Evolutionary conservation across 2,797 vertebrate species (phyloP), one percentile per base, ranked within the genome.

Genomic region (Ceyx erithaca): DNA sequence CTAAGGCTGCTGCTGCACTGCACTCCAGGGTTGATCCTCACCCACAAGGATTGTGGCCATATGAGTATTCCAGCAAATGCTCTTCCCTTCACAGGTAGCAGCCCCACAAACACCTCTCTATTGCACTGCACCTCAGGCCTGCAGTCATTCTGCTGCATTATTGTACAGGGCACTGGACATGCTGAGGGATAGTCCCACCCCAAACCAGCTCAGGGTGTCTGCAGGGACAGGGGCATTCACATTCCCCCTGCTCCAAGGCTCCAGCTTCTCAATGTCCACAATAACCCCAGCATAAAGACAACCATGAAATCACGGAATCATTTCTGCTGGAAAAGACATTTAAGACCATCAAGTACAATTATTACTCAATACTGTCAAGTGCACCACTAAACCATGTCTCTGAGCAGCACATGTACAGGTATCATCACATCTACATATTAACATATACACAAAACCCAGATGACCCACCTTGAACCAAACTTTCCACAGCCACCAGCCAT

Each of bases 191-290:
- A 2, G 14, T 12, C 40, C 49, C 8, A 26, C 25, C 2, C 15
- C 25, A 46, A 12, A 21, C 41, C 41, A 12, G 73, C 37, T 18
- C 19, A 2, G 28, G 20, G 28, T 26, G 7, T 6, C 6, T 6
- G 22, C 40, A 12, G 31, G 17, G 18, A 15, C 31, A 7, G 9
- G 9, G 1, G 4, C 0, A 6, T 35, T 23, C 45, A 2, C 9
- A 1, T 7, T 25, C 33, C 22, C 43, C 43, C n/a, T 52, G 48
- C 71, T 71, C 63, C 49, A 7, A 31, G 33, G 35, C 35, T 71
- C n/a, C 41, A 10, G 4, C 3, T 2, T 6, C 35, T 37, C 22
- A 25, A 15, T 3, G 28, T 33, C 49, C 0, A 0, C 14, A 77
- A 51, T 69, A 28, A 19, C 3, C 13, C 61, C 54, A 19, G 62